These are phyloP conservation scores for Meliscaeva auricollis DNA, from an alignment of 2,888 invertebrate genomes.

Conservation along the genomic window DNA sequence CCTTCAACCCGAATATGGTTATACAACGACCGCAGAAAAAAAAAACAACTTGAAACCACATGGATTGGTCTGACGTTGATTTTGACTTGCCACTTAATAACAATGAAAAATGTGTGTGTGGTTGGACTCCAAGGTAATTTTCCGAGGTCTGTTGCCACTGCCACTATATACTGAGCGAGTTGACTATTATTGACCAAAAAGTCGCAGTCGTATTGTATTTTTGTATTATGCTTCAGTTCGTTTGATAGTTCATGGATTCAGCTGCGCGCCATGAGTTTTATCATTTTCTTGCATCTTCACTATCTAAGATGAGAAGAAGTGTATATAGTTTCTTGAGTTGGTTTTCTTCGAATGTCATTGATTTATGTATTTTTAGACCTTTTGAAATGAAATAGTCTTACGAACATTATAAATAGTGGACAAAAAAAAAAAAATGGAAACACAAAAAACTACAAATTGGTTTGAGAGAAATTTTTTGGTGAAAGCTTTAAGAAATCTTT, in stretches of 20 bases:
- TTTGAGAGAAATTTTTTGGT: conserved; percentile 29
- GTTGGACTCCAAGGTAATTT: conserved; percentile 48
- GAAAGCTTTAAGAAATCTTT: conserved; percentile 17
- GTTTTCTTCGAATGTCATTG: conserved; percentile 44
- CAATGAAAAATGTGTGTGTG: conserved; percentile 46
- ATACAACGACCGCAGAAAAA: background rate
- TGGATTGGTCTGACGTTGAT: conserved; percentile 30
- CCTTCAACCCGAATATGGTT: conserved; percentile 37
- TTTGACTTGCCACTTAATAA: conserved; percentile 54
- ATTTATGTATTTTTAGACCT: conserved; percentile 35
- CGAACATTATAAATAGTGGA: no score
- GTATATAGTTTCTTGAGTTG: conserved; percentile 16
- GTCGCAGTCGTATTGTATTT: background rate
- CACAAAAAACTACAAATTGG: conserved; percentile 26
- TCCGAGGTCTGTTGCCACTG: conserved; percentile 51
- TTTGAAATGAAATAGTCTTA: background rate
- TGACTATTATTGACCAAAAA: conserved; percentile 28
- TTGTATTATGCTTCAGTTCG: conserved; percentile 25
- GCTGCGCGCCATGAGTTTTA: background rate
- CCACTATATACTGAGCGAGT: conserved; percentile 13
- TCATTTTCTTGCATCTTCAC: conserved; percentile 33
- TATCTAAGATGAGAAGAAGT: conserved; percentile 31
- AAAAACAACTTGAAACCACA: conserved; percentile 28
- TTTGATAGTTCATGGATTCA: conserved; percentile 24
- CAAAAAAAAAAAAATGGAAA: conserved; percentile 2